Evolutionary conservation across 2,797 vertebrate species (phyloP), one percentile per base, ranked within the genome.

Genomic region (Hydrolagus colliei): DNA sequence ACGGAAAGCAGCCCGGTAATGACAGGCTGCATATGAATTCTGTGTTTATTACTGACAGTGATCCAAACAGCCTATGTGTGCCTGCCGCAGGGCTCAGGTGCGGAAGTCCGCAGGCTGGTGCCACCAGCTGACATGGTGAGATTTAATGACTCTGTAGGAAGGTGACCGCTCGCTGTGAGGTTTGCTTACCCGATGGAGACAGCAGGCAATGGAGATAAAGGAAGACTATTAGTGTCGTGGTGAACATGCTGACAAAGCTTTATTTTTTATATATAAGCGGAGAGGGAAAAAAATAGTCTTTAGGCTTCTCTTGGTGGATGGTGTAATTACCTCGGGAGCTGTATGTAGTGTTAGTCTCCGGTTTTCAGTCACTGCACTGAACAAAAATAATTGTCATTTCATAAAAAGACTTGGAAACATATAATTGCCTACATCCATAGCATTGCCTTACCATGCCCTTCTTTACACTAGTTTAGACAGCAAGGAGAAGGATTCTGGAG

Each of bases 21-120:
- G 94, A 93, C 93, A 93, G 89, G 91, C 92, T 86, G 92, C 91
- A 92, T 92, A 91, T 91, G 92, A 93, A 93, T 91, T 90, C 90
- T 41, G 90, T 88, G 89, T 93, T 93, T 92, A 93, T 93, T 94
- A 93, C 91, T 76, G 90, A 88, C 89, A 91, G 89, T 90, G 93
- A 93, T 93, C 89, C 90, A 89, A 91, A 88, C 76, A 89, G 87
- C 87, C 90, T 87, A 85, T 76, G 41, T 89, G 91, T 90, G 88
- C 91, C 89, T 82, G 91, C 90, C 90, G 89, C 20, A 6, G 92
- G 92, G 92, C 93, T 93, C 93, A 93, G 93, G 92, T 93, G 92
- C 89, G 93, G 90, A 86, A 86, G 90, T 86, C 90, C 89, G 90
- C 79, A 86, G 91, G 89, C 91, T 91, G 90, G 90, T 92, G 91